phyloP scores from a whole-genome alignment of 1,140 invertebrate genomes.

The Bombus haemorrhoidalis region DNA sequence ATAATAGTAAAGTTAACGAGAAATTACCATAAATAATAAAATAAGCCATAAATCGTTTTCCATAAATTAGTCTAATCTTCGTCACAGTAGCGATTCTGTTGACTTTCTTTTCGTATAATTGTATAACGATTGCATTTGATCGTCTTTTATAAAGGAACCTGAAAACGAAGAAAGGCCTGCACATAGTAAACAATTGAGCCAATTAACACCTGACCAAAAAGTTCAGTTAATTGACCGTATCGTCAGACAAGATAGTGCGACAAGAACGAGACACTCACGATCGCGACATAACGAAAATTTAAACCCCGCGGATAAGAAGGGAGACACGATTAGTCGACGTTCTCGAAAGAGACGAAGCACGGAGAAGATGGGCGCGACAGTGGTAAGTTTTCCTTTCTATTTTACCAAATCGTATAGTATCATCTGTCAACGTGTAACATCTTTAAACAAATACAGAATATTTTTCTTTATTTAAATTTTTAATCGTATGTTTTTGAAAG shows the following conservation, averaged over 20 bases:
- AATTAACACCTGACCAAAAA: constrained; percentile 79
- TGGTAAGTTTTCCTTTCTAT: constrained; percentile 79
- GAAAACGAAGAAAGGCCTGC: constrained; percentile 76
- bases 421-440: background rate
- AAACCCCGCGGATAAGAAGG: constrained; percentile 74
- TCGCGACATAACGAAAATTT: constrained; percentile 77
- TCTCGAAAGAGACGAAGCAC: constrained; percentile 83
- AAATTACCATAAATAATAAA: background rate
- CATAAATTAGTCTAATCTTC: background rate
- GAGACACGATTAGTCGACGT: constrained; percentile 74
- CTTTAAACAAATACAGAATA: background rate
- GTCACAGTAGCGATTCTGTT: background rate
- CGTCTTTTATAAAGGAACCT: constrained; percentile 72
- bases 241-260: constrained; percentile 71
- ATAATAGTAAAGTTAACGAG: constrained; percentile 41
- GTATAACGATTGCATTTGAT: constrained; percentile 22
- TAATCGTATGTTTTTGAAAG: constrained; percentile 10
- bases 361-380: constrained; percentile 83
- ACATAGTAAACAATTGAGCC: constrained; percentile 77
- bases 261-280: constrained; percentile 72
- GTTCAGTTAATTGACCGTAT: constrained; percentile 77
- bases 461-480: constrained; percentile 3
- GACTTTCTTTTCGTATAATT: background rate
- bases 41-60: background rate
- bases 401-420: background rate